Base-by-base conservation (phyloP, 2,888 invertebrate species). In the Microctonus hyperodae region DNA sequence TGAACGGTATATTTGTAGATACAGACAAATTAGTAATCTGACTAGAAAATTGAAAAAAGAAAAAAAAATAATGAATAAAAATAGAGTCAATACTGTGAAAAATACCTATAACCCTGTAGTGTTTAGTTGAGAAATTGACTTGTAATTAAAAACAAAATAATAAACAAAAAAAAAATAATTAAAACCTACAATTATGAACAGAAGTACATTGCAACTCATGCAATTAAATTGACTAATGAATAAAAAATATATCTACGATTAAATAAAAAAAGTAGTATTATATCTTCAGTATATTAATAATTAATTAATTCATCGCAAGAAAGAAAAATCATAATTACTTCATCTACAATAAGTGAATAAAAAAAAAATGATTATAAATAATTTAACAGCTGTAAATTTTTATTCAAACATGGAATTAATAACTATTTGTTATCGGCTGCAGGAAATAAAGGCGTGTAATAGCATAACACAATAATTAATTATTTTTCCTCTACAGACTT, bases 71-170 rank as follows among this genome's bases (percentile, higher is more conserved):
- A 59, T 64, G 33, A 64, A 48, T 65, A 57, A 70, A 72, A 78
- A 81, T 81, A 82, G 79, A 82, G 81, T 82, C 82, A 81, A 82
- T 82, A 81, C 78, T 79, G 81, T 81, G 80, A 79, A 79, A 16
- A 20, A 77, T 78, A 80, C 76, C 78, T 80, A 78, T 80, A 78
- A 79, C 75, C 75, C 75, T 20, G 77, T 78, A 78, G 79, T 75
- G 72, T 73, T 72, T 76, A 75, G 74, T 76, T 51, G 23, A 80
- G 69, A 69, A 76, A 79, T 44, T 16, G 3, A 81, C 78, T 79
- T 81, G 78, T 82, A 81, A 81, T 78, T 81, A 78, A 79, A 74
- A 73, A 74, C 76, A 66, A 78, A 73, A 77, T 75, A 74, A 74
- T 69, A 69, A 72, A 68, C 76, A 71, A 75, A 35, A 73, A 75